Evolutionary conservation across 2,113 vertebrate species (phyloP).

Genomic region (Manacus vitellinus): DNA sequence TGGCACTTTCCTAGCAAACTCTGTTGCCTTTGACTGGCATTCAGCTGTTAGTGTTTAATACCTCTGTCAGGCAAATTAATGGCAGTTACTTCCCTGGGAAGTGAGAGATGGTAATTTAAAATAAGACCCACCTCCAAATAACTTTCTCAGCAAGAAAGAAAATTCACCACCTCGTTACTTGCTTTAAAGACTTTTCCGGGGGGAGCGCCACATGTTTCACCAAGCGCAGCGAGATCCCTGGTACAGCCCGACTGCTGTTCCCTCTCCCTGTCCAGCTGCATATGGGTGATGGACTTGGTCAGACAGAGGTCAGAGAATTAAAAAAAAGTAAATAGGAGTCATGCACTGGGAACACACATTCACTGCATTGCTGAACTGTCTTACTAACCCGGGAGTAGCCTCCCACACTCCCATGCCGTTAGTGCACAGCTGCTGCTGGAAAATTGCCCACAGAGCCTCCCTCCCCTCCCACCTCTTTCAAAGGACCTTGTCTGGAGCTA

Average conservation of each 20-base stretch:
- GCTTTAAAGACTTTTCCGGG: slow-evolving; percentile 8
- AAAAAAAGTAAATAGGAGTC: neutral
- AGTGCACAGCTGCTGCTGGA: slow-evolving; percentile 48
- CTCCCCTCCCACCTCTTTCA: neutral
- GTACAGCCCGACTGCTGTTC: neutral
- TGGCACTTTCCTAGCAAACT: neutral
- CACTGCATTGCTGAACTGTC: slow-evolving; percentile 26
- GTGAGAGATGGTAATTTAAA: neutral
- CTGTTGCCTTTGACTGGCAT: neutral
- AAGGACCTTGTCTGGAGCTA: slow-evolving; percentile 22
- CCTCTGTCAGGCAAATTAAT: neutral
- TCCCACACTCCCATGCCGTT: slow-evolving; percentile 23
- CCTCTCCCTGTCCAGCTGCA: neutral
- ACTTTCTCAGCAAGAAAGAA: neutral
- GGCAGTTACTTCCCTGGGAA: neutral
- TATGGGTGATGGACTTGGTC: neutral
- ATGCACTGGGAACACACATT: neutral
- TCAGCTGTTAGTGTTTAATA: neutral
- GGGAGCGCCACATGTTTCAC: fast-evolving
- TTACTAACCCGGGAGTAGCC: neutral
- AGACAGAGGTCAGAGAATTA: slow-evolving; percentile 17
- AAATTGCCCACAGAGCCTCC: slow-evolving; percentile 12
- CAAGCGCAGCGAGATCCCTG: fast-evolving
- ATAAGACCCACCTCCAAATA: neutral
- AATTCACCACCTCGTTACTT: neutral